These are phyloP conservation scores for Peucedramus taeniatus DNA, from an alignment of 2,113 vertebrate species.

Conservation along the genomic window DNA sequence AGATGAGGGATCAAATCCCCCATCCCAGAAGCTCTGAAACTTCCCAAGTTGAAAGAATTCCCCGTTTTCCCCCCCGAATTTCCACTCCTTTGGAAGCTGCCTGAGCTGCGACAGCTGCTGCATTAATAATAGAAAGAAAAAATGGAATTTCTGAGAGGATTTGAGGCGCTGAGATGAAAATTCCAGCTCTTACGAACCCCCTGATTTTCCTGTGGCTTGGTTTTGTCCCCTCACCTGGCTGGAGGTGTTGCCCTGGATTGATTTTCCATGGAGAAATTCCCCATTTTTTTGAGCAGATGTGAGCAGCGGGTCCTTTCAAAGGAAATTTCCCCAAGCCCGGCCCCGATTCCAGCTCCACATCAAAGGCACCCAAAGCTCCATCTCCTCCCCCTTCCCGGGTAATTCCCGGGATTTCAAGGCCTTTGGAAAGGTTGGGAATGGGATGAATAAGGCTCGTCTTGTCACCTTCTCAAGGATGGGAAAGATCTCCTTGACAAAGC, in stretches of 20 bases:
- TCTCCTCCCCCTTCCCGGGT: constrained; percentile 40
- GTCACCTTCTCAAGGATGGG: background rate
- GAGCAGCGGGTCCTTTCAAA: constrained; percentile 45
- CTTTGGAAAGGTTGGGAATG: constrained; percentile 54
- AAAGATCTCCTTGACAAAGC: background rate
- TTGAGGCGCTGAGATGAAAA: fast-evolving
- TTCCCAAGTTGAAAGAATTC: background rate
- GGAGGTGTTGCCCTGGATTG: background rate
- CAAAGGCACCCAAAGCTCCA: constrained; percentile 40
- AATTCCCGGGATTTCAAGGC: constrained; percentile 48
- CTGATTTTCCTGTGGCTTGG: fast-evolving
- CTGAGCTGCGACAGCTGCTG: background rate
- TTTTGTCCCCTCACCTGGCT: background rate
- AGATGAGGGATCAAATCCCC: fast-evolving
- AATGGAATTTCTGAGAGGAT: background rate
- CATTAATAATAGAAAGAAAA: background rate
- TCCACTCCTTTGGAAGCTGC: background rate
- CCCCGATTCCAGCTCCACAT: constrained; percentile 47
- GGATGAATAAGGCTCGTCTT: background rate
- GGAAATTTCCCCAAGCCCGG: constrained; percentile 60
- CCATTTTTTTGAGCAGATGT: constrained; percentile 32
- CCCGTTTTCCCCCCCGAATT: fast-evolving
- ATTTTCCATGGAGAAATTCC: background rate
- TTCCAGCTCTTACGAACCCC: fast-evolving
- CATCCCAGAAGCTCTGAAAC: fast-evolving